Evolutionary conservation across 2,113 vertebrate genomes (phyloP), one percentile per base, ranked within the genome.

Genomic region (Prochilodus magdalenae): DNA sequence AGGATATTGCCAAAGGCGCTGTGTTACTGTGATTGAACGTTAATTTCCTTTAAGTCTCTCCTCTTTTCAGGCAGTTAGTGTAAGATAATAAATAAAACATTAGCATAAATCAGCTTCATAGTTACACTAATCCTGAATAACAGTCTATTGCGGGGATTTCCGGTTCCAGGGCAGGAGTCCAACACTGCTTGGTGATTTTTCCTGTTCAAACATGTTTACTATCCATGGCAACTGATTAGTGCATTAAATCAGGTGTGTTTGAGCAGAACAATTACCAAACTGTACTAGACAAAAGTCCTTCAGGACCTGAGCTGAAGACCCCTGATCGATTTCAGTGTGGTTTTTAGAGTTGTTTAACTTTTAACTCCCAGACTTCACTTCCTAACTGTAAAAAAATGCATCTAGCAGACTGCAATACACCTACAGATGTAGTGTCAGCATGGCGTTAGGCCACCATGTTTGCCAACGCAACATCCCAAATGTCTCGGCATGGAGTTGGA

Each of bases 21-120:
- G 6, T 10, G 10, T 4, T 67, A 67, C 66, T 70, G 33, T 24
- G 5, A 13, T 0, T 60, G 22, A 60, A 60, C n/a, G 2, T 24
- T 60, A 60, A 70, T 70, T 70, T 44, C 22, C 33, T 70, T 44
- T 70, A 70, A 70, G n/a, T 6, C 36, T 70, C 40, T 70, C 24
- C 66, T 70, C 20, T 70, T 44, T 40, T 24, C 66, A 70, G 66
- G 66, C 22, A 44, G 36, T 70, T n/a, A 44, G 36, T 44, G 20
- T 44, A 33, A 70, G 24, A 44, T 44, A 44, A 70, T 24, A 70
- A n/a, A 70, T 24, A 70, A 70, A 24, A 12, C 0, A 70, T 44
- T 36, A 15, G 66, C 13, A n/a, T 70, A 40, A 70, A 44, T 44
- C 22, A 44, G 36, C 66, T 44, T 70, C 12, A 14, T 13, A 44